Base-by-base conservation (phyloP, 2,888 invertebrate genomes). In the Hirudinaria manillensis region DNA sequence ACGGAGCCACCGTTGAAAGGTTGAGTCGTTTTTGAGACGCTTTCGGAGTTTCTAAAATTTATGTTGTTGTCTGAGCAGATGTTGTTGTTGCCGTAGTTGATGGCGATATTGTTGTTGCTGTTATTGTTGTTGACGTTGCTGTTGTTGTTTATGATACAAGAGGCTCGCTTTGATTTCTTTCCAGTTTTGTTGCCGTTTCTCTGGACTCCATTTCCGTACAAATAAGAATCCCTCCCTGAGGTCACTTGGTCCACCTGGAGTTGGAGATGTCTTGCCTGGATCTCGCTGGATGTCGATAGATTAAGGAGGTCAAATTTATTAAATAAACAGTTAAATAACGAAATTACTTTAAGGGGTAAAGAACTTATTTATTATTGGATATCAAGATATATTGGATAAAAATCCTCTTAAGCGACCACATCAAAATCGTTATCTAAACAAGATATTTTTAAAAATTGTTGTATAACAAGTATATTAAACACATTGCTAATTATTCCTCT, bases 241-340 rank as follows among this genome's bases (percentile, higher is more conserved):
- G 81, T 81, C 53, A 89, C 88, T 85, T 94, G 94, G 78, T 93
- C 92, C 81, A 90, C 86, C 84, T 92, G 93, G 68, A 94, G 87
- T 74, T 93, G 89, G 72, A 93, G 86, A 80, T 93, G 91, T 81
- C 91, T 91, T 74, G 90, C 91, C 87, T 95, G 93, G 77, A 91
- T 89, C 80, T 94, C 92, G 84, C 93, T 93, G 88, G 70, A 87
- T 88, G 78, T 76, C 73, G 66, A 71, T 51, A 56, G 36, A 29
- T 0, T 29, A 21, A 66, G 65, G 6, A 4, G 10, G 27, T 1
- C 7, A 21, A 45, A 36, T 13, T 16, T 1, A 19, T 51, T 32
- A n/a, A 0, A 4, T 45, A 6, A 45, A 1, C 16, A 2, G 16
- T 45, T 45, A 6, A 45, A 16, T 45, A 45, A 45, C 16, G 16